A percentile compares a stretch with the other conserved stretches of the same genome.
Evolutionary conservation across 2,797 vertebrate genomes (phyloP).

Genomic region (Chelonia mydas): DNA sequence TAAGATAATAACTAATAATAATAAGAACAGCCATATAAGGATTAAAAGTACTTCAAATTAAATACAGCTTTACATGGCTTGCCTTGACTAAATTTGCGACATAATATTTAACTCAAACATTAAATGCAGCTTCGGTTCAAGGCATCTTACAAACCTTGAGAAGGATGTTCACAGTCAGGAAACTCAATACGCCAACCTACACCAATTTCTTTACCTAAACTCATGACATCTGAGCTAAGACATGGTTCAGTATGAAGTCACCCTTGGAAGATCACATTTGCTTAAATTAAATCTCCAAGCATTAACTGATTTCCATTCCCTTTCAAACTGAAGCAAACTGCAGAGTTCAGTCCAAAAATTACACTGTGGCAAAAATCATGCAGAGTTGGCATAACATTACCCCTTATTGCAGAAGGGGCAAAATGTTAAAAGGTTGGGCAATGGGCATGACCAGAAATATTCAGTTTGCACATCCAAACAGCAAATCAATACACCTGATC

Average conservation of each 20-base stretch:
- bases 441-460: too few species aligned
- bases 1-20: too few species aligned
- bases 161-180: background rate
- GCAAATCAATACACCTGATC: too few species aligned
- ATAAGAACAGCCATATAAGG: too few species aligned
- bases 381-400: background rate
- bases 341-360: background rate
- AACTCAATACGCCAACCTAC: background rate
- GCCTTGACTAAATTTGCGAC: background rate
- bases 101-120: background rate
- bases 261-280: background rate
- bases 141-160: background rate
- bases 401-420: background rate
- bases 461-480: too few species aligned
- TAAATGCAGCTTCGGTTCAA: background rate
- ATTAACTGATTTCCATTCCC: background rate
- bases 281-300: background rate
- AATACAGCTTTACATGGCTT: background rate
- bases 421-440: background rate
- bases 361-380: rapidly evolving
- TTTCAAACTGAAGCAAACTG: background rate
- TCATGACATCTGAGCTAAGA: background rate
- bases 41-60: background rate
- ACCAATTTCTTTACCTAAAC: background rate
- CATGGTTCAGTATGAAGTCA: background rate